Base-by-base conservation (phyloP, 30 jellyfish, hydroid and myxozoan species). In the Chrysaora quinquecirrha region DNA sequence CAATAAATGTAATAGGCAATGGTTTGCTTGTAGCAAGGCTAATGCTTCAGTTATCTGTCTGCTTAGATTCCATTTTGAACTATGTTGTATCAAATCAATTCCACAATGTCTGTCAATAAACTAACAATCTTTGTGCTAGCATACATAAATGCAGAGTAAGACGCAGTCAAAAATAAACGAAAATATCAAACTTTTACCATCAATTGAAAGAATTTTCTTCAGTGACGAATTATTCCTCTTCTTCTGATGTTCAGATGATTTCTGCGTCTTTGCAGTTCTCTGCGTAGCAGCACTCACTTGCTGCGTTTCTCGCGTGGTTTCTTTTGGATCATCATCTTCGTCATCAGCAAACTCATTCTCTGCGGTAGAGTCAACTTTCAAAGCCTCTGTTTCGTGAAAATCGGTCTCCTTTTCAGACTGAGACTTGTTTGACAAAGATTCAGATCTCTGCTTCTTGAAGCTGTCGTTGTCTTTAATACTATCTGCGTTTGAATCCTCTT, bases 331-430 rank as follows among this genome's bases (percentile, higher is more conserved):
- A 6, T 78, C 89, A 2, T 62, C 84, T 63, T 78, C 92, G 24
- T 82, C 92, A 33, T 71, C 92, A 11, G 85, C 92, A 69, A 49
- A 48, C 16, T 54, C 76, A 38, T 49, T 69, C 43, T 64, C 84
- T 0, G 64, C 2, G 64, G 33, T 70, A 62, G 82, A 75, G 25
- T 52, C 68, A 3, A 52, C 68, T 20, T 52, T 52, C 29, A 52
- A 52, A 24, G 64, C 38, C 33, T 69, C 71, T 18, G 81, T 80
- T 28, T 84, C 79, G 73, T 73, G 95, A 3, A 52, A 52, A 86
- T 74, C 0, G 74, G 75, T 23, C 91, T 64, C 61, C 79, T 3
- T 3, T 21, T 64, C 76, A 21, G 76, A 27, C 22, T 14, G 48
- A 18, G 76, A 64, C 24, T 27, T 7, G 14, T 27, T 64, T 7